Evolutionary conservation across 2,797 vertebrate genomes (phyloP).

Genomic region (Onychomys arenicola): DNA sequence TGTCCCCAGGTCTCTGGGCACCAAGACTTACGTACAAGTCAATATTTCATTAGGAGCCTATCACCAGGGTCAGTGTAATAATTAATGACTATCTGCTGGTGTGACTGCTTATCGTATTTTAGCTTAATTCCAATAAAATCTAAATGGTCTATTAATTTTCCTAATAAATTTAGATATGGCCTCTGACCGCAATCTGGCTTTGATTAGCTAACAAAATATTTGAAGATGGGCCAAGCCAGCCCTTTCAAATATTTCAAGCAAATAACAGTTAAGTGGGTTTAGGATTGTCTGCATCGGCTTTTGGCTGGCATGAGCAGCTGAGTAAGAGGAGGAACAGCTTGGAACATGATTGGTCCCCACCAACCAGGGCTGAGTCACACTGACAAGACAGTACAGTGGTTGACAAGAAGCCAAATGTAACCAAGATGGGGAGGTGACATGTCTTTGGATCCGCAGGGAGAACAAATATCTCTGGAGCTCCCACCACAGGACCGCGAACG

Average conservation of each 20-base stretch:
- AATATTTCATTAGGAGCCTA: constrained; percentile 84
- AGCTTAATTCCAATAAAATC: constrained; percentile 88
- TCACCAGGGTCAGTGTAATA: constrained; percentile 83
- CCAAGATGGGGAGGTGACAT: background rate
- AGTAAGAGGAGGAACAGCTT: constrained; percentile 2
- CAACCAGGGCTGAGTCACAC: background rate
- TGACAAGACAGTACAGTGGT: background rate
- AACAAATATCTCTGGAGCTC: background rate
- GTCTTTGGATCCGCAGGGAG: background rate
- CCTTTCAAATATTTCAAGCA: constrained; percentile 83
- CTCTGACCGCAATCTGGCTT: constrained; percentile 89
- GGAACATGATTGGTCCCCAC: constrained; percentile 34
- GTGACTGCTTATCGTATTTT: constrained; percentile 85
- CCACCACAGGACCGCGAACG: too few relatives aligned
- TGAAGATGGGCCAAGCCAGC: constrained; percentile 85
- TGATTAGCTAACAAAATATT: constrained; percentile 88
- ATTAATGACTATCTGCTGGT: constrained; percentile 85
- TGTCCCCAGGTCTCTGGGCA: constrained; percentile 46
- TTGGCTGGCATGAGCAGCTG: background rate
- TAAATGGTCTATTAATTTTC: constrained; percentile 90
- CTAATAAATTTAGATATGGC: constrained; percentile 91
- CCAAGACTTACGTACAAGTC: constrained; percentile 76
- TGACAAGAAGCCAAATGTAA: background rate
- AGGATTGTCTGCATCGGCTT: constrained; percentile 62
- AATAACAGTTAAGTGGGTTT: constrained; percentile 79